Conservation (phyloP, 2,113 vertebrate species). For the Cromileptes altivelis region DNA sequence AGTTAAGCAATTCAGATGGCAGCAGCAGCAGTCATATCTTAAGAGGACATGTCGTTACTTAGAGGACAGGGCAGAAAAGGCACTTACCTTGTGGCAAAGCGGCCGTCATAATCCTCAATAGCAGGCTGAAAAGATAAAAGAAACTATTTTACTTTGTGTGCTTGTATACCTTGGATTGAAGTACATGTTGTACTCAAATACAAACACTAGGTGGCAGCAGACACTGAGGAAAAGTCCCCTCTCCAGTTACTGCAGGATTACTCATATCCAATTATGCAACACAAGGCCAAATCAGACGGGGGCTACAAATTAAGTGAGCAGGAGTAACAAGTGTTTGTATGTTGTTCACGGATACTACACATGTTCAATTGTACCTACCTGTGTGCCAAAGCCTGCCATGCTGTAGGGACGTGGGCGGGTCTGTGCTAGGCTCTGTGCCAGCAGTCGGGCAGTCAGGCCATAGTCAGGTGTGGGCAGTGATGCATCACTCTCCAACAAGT, state of each 20-base stretch:
- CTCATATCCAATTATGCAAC: slow-evolving; percentile 64
- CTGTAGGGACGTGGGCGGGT: slow-evolving; percentile 98
- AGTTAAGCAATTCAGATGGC: slow-evolving; percentile 29
- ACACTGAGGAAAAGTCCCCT: not conserved
- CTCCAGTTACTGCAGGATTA: slow-evolving; percentile 54
- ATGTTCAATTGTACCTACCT: slow-evolving; percentile 83
- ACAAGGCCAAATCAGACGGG: slow-evolving; percentile 37
- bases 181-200: not conserved
- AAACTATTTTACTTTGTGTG: slow-evolving; percentile 6
- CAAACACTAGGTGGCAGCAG: slow-evolving; percentile 78
- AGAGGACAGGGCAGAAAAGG: slow-evolving; percentile 36
- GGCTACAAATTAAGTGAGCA: slow-evolving; percentile 41
- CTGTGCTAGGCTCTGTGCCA: slow-evolving; percentile 87
- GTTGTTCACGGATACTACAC: slow-evolving; percentile 1
- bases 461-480: slow-evolving; percentile 95
- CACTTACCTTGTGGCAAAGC: slow-evolving; percentile 96
- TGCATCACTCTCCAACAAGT: slow-evolving; percentile 94
- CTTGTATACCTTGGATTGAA: not conserved
- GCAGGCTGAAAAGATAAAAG: slow-evolving; percentile 83
- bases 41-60: slow-evolving; percentile 10
- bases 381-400: slow-evolving; percentile 94
- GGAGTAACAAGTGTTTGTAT: slow-evolving; percentile 27
- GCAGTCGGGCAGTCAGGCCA: slow-evolving; percentile 91
- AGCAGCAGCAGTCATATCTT: slow-evolving; percentile 27
- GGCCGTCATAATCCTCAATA: slow-evolving; percentile 93